Base-by-base conservation (phyloP, 2,888 invertebrate genomes). In the Caenorhabditis sp. region DNA sequence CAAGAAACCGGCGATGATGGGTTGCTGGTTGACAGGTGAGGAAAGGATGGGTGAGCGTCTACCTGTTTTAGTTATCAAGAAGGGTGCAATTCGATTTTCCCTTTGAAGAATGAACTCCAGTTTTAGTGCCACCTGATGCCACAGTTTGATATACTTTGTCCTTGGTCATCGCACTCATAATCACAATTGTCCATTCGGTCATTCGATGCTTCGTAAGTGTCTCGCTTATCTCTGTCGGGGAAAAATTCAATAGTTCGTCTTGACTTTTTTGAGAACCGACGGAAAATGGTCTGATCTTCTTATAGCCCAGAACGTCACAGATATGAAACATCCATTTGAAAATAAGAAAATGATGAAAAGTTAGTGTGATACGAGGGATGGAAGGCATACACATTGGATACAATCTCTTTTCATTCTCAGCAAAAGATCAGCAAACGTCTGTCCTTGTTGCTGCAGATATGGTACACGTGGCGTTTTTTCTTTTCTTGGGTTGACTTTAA, bases 261-360 rank as follows among this genome's bases (percentile, higher is more conserved):
- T 15, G 9, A 44, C 15, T 44, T 9, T 44, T 44, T 44, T n/a
- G 24, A 24, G 20, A 22, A 15, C n/a, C n/a, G n/a, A n/a, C n/a
- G n/a, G 32, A 32, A 15, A 55, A 28, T 55, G 55, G 55, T n/a
- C 55, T 55, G 55, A 55, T 55, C 51, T 55, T 28, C 6, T n/a
- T 28, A 15, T 26, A 13, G 55, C n/a, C 28, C 26, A 55, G 28
- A 55, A 6, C 32, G 55, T 55, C 55, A 55, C 5, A 6, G 24
- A 32, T 32, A 32, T n/a, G n/a, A 32, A 9, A 32, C 32, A 32
- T 32, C 32, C 32, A 32, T 32, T 32, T 18, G 44, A 44, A 44
- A 44, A 44, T n/a, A 15, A 32, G n/a, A n/a, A n/a, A 44, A 44
- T 4, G 44, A 44, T n/a, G 15, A 44, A 37, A 37, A 44, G 15